Evolutionary conservation across 37 sponge, comb jelly and placozoan species (phyloP), one percentile per base, ranked within the genome.

Genomic region (Beroe ovata): DNA sequence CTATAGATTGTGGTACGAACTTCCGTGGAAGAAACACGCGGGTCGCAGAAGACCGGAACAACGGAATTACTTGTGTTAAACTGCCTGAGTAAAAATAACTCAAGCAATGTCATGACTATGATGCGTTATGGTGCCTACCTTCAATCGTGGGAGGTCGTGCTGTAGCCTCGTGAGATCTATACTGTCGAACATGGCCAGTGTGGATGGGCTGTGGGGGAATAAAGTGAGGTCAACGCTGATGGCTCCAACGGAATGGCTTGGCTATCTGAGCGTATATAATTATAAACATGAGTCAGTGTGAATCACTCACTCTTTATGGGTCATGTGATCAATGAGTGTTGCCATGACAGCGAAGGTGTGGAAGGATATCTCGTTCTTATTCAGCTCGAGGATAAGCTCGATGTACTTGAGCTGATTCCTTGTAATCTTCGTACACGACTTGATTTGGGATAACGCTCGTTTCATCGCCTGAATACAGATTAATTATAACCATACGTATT

Each of bases 301-400:
- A 47, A 47, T 6, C 6, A 16, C 84, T 77, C 41, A 77, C 84
- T 77, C 84, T 20, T 42, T 39, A 25, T 77, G 84, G 8, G 54
- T 21, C 84, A 77, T 77, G 84, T 77, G 84, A 40, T 77, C 84
- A 19, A 77, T 77, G 22, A 77, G 84, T 1, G 84, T 77, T 14
- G 84, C 84, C 84, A 77, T 77, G 11, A 77, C 84, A 40, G 84
- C 84, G 38, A 77, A 77, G 8, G 84, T 77, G 47, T 77, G 84
- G 84, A 77, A 77, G 22, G 84, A 77, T 3, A 77, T 77, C 38
- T 41, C 41, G 26, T 40, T 36, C 47, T 77, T 77, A 8, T 38
- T 77, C 38, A 77, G 84, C 8, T 35, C 84, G 23, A 77, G 47
- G 54, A 77, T 19, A 16, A 41, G 8, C 23, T 77, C 84, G 54